phyloP scores from a whole-genome alignment of 2,113 vertebrate species.

The Dicentrarchus labrax region DNA sequence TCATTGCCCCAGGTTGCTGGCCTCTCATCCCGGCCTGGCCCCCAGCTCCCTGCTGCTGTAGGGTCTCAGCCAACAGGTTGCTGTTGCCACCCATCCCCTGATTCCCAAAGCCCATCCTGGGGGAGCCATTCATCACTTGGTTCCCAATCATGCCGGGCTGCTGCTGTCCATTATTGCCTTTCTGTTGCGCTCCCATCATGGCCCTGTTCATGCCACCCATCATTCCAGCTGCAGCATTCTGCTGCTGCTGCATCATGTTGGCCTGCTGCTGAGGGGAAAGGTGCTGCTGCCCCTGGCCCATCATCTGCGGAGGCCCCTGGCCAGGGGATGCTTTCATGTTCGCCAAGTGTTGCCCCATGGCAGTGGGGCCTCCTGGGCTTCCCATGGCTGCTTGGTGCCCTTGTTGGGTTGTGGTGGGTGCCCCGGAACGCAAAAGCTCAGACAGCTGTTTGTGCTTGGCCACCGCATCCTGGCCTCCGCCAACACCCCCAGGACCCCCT shows the following conservation, averaged over 20 bases:
- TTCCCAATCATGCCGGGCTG: constrained; percentile 85
- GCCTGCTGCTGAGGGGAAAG: constrained; percentile 85
- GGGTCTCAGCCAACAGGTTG: constrained; percentile 92
- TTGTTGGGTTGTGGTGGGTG: constrained; percentile 77
- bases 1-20: constrained; percentile 92
- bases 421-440: constrained; percentile 93
- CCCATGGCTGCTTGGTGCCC: constrained; percentile 87
- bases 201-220: constrained; percentile 83
- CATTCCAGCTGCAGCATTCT: constrained; percentile 82
- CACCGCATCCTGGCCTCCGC: constrained; percentile 91
- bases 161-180: constrained; percentile 85
- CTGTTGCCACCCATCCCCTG: constrained; percentile 89
- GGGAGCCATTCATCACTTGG: constrained; percentile 97
- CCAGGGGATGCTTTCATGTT: constrained; percentile 83
- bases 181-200: constrained; percentile 84
- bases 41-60: constrained; percentile 89
- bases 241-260: constrained; percentile 91
- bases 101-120: constrained; percentile 93
- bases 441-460: constrained; percentile 99
- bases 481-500: constrained; percentile 62
- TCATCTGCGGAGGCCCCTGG: constrained; percentile 80
- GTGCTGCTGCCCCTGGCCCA: constrained; percentile 83
- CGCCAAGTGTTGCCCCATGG: constrained; percentile 82
- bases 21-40: constrained; percentile 90
- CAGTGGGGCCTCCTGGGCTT: constrained; percentile 74